Percentiles rank a stretch among this genome's conserved stretches.
phyloP scores from a whole-genome alignment of 2,888 invertebrate species.

The Dione juno region DNA sequence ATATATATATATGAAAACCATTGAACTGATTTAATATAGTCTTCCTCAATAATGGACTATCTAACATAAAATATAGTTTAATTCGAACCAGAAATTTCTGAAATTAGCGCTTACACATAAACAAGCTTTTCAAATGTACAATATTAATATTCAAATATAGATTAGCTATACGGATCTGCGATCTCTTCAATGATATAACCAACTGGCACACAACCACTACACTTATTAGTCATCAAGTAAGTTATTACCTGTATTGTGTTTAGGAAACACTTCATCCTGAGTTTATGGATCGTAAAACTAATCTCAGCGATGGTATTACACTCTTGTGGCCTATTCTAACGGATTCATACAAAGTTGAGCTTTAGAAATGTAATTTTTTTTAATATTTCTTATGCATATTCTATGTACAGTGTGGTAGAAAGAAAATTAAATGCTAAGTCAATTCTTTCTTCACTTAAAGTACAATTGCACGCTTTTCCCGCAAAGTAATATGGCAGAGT shows the following conservation, averaged over 20 bases:
- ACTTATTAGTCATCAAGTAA: neutral
- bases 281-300: slow-evolving; percentile 46
- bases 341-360: slow-evolving; percentile 53
- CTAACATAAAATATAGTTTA: too few relatives aligned
- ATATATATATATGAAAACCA: too few relatives aligned
- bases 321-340: slow-evolving; percentile 54
- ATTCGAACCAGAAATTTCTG: too few relatives aligned
- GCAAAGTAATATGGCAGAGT: too few relatives aligned
- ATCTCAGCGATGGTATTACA: slow-evolving; percentile 42
- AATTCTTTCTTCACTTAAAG: too few relatives aligned
- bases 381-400: neutral
- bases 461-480: too few relatives aligned
- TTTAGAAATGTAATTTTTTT: slow-evolving; percentile 29
- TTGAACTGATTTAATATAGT: too few relatives aligned
- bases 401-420: too few relatives aligned
- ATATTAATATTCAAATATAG: neutral
- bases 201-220: neutral
- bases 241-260: slow-evolving; percentile 23
- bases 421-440: too few relatives aligned
- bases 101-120: too few relatives aligned
- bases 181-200: neutral
- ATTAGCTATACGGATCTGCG: neutral
- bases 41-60: too few relatives aligned
- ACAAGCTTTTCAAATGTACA: too few relatives aligned
- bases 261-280: slow-evolving; percentile 35